Evolutionary conservation across 37 sponge, comb jelly and placozoan genomes (phyloP), one percentile per base, ranked within the genome.

Genomic region (Aphrocallistes beatrix): DNA sequence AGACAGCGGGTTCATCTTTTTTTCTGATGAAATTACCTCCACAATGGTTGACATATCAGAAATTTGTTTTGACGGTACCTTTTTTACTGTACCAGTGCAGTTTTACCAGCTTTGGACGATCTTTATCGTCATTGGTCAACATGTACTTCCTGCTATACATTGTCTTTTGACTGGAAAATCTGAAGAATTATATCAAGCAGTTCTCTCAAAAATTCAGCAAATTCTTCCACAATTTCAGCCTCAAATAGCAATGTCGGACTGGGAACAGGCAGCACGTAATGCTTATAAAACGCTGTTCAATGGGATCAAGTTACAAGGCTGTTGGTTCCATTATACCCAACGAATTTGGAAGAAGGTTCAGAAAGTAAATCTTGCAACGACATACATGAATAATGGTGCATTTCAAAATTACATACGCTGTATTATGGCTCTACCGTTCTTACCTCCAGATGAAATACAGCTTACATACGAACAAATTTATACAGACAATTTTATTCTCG

Each of bases 241-340:
- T 47, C 49, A 47, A 47, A 47, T 47, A 47, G 49, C 49, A 47
- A 47, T 47, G 49, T 47, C 17, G 49, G 49, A 17, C 49, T 47
- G 49, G 49, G 49, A 47, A 47, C 49, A 47, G 49, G 49, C 49
- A 47, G 49, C 49, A 47, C 49, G 49, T 47, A 47, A 47, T 47
- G 49, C 17, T 13, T 17, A 47, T 47, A 47, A 17, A 47, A 47
- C 49, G 49, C 49, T 47, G 49, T 47, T 47, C 49, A 47, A 47
- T 47, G 49, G 49, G 49, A 47, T 17, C 49, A 47, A 47, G 49
- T 47, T 47, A 47, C 49, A 47, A 47, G 49, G 49, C 49, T 60
- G 34, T 60, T 60, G 75, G 75, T 60, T 60, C 75, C 75, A 60
- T 3, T 60, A 60, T 60, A 60, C 75, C 75, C 75, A 60, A 30